Evolutionary conservation across 2,888 invertebrate genomes (phyloP).

Genomic region (Andrena flavipes): DNA sequence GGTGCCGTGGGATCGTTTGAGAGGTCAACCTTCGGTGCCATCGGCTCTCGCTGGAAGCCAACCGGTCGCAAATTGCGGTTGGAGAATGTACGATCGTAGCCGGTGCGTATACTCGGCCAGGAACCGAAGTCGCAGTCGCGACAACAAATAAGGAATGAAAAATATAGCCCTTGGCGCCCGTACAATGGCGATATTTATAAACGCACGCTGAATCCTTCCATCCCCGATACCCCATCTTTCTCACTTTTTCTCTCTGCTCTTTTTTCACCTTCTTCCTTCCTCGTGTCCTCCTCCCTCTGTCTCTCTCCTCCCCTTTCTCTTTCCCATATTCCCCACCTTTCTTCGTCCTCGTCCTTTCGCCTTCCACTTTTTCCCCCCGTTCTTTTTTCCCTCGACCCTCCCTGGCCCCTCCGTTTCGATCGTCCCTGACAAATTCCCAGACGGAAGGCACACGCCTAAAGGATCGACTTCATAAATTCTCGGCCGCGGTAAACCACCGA

Average conservation of each 20-base stretch:
- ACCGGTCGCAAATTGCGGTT: constrained; percentile 64
- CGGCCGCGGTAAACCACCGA: constrained; percentile 55
- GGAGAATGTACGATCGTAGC: constrained; percentile 53
- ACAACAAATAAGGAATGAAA: constrained; percentile 71
- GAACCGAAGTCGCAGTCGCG: constrained; percentile 48
- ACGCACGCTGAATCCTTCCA: constrained; percentile 56
- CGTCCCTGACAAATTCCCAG: constrained; percentile 68
- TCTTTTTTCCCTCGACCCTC: background rate
- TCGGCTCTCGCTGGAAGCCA: constrained; percentile 50
- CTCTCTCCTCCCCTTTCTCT: background rate
- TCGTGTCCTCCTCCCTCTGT: background rate
- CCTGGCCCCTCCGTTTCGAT: constrained; percentile 20
- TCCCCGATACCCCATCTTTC: constrained; percentile 47
- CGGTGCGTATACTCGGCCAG: constrained; percentile 42
- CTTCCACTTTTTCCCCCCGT: background rate
- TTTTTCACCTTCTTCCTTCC: background rate
- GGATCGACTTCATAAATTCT: constrained; percentile 69
- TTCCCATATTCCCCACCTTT: constrained; percentile 1
- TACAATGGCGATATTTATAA: constrained; percentile 69
- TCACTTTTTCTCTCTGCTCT: constrained; percentile 15
- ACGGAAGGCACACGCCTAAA: constrained; percentile 68
- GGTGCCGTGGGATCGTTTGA: constrained; percentile 55
- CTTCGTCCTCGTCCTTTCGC: background rate
- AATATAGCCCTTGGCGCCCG: constrained; percentile 63
- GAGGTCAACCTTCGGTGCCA: constrained; percentile 53